A percentile compares a stretch with the other conserved stretches of the same genome.
phyloP scores from a whole-genome alignment of 2,888 invertebrate genomes.

The Charanyca ferruginea region DNA sequence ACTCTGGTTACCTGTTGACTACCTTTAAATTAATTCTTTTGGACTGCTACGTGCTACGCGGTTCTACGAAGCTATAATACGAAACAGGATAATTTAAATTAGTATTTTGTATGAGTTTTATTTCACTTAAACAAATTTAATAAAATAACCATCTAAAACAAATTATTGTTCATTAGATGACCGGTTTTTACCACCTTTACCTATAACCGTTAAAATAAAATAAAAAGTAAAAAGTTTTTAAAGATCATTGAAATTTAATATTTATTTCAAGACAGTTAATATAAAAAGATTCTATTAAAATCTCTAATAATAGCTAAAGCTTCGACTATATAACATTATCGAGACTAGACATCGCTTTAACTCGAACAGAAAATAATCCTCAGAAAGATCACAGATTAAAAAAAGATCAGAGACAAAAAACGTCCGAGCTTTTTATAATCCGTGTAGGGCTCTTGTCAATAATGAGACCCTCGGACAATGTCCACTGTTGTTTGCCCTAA shows the following conservation, averaged over 20 bases:
- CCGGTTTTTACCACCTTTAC: too few species aligned
- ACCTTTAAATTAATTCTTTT: conserved; percentile 25
- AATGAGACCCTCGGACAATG: conserved; percentile 12
- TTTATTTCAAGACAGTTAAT: not conserved
- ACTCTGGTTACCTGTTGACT: conserved; percentile 25
- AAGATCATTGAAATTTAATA: not conserved
- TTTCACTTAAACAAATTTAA: not conserved
- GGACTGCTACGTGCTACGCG: conserved; percentile 27
- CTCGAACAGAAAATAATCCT: not conserved
- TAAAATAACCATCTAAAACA: not conserved
- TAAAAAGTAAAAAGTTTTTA: conserved; percentile 1
- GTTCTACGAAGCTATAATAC: conserved; percentile 20
- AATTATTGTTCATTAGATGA: not conserved
- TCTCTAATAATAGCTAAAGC: not conserved
- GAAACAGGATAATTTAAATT: too few species aligned
- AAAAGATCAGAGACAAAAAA: conserved; percentile 5
- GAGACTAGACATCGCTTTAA: too few species aligned
- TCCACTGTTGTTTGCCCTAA: conserved; percentile 19
- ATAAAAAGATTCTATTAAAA: not conserved
- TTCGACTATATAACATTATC: not conserved
- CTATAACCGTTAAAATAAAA: not conserved
- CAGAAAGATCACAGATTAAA: not conserved
- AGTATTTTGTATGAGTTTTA: too few species aligned
- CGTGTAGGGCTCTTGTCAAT: not conserved
- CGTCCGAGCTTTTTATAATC: not conserved